Base-by-base conservation (phyloP, 2,888 invertebrate species). In the Hemistola chrysoprasaria region DNA sequence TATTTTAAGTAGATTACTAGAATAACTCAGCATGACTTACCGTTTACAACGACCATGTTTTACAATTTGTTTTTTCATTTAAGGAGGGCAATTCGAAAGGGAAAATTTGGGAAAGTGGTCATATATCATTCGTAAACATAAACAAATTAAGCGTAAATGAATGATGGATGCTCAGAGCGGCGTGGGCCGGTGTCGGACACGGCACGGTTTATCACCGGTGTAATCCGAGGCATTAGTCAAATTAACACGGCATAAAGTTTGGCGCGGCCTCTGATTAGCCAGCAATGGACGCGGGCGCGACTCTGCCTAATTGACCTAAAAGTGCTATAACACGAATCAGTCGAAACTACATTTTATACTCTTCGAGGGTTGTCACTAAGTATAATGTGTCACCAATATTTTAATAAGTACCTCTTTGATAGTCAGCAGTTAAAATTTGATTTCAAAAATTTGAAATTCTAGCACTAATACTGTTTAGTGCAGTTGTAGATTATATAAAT, bases 261-360 rank as follows among this genome's bases (percentile, higher is more conserved):
- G 84, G 78, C 78, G 81, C 74, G 83, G 70, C 78, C 76, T 51
- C 83, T 87, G 87, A 86, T 85, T 86, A 86, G 83, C 71, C 62
- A 70, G 53, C 63, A 60, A 59, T 48, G 59, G 55, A 16, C 48
- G 62, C 78, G 82, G 82, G 82, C 72, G 84, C 80, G 85, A 78
- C 81, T 78, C 76, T 82, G 85, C 72, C 82, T 88, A 88, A 88
- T 88, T 88, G 88, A 88, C 88, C 88, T 87, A 87, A 87, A 87
- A 87, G 83, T 86, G 83, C 75, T 82, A 71, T n/a, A 78, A 72
- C 85, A 86, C 86, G 87, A 87, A 87, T 88, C 87, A 83, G 76
- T 86, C 84, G 73, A 71, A 78, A 81, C 76, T 74, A 73, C 72
- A 64, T 62, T 71, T 76, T 76, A 78, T 71, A 72, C 73, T 56